A percentile compares a stretch with the other conserved stretches of the same genome.
phyloP scores from a whole-genome alignment of 2,888 invertebrate species.

The Chymomyza procnemis region DNA sequence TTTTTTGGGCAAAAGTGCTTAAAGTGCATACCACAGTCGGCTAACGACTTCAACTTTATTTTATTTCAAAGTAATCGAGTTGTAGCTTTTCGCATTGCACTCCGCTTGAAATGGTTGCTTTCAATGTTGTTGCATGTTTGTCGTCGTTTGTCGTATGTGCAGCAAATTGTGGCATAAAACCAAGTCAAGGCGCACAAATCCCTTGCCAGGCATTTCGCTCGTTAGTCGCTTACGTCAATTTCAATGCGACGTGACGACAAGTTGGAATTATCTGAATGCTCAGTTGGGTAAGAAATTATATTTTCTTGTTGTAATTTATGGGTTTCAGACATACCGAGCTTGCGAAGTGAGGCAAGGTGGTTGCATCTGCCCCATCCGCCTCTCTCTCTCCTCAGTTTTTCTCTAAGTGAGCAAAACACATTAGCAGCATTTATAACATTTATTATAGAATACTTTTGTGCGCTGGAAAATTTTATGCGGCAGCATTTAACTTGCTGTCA shows the following conservation, averaged over 20 bases:
- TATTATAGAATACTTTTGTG: constrained; percentile 17
- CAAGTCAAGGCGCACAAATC: constrained; percentile 1
- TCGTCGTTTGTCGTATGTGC: neutral
- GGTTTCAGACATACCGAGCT: neutral
- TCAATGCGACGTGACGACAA: neutral
- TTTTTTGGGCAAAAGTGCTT: too few relatives aligned
- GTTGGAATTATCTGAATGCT: neutral
- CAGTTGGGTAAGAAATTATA: constrained; percentile 2
- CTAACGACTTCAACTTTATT: too few relatives aligned
- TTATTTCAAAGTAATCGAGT: too few relatives aligned
- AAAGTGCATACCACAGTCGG: too few relatives aligned
- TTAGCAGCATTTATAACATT: constrained; percentile 18
- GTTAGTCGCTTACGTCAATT: constrained; percentile 4
- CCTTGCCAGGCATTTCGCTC: neutral
- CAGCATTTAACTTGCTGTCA: constrained; percentile 28
- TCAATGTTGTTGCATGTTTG: constrained; percentile 4
- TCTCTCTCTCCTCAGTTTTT: neutral
- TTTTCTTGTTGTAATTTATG: constrained; percentile 3
- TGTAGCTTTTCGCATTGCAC: neutral
- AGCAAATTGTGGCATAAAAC: neutral
- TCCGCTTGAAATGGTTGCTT: neutral
- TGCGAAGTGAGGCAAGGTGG: neutral
- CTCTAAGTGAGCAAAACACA: constrained; percentile 12
- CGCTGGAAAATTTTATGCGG: constrained; percentile 15
- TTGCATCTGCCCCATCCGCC: too few relatives aligned